phyloP scores from a whole-genome alignment of 2,888 invertebrate species.

The Drosophila austrosaltans region DNA sequence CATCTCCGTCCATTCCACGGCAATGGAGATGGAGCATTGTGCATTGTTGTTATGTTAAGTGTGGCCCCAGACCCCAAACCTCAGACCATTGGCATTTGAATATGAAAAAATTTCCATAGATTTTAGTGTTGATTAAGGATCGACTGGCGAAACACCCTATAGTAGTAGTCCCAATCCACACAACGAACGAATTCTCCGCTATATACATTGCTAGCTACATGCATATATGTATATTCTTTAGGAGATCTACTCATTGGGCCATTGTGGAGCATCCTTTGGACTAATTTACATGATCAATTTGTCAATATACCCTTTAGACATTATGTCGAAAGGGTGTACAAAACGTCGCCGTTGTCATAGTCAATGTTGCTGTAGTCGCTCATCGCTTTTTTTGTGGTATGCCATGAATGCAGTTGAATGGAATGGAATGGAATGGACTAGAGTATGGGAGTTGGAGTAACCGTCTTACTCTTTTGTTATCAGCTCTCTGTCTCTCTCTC shows the following conservation, averaged over 20 bases:
- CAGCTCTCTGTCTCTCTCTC: constrained; percentile 25
- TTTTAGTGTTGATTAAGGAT: not conserved
- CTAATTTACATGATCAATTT: too few relatives aligned
- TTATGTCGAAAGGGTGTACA: not conserved
- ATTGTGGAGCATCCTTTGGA: too few relatives aligned
- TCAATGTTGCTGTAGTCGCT: constrained; percentile 40
- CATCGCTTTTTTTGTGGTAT: constrained; percentile 58
- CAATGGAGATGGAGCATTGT: constrained; percentile 55
- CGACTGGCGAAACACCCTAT: not conserved
- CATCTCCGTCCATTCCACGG: constrained; percentile 44
- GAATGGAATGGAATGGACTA: constrained; percentile 5
- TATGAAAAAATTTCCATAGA: constrained; percentile 50
- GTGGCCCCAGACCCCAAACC: constrained; percentile 44
- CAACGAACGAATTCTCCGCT: too few relatives aligned
- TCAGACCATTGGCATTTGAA: constrained; percentile 60
- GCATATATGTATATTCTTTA: too few relatives aligned
- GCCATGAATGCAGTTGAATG: constrained; percentile 63
- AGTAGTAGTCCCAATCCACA: too few relatives aligned
- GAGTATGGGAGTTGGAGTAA: constrained; percentile 4
- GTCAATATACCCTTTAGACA: not conserved
- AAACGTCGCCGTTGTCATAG: constrained; percentile 56
- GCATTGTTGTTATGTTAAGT: constrained; percentile 72
- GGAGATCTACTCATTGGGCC: too few relatives aligned
- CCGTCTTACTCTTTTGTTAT: constrained; percentile 39
- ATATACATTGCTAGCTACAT: too few relatives aligned